Percentiles rank a stretch among this genome's conserved stretches.
Evolutionary conservation across 2,113 vertebrate genomes (phyloP).

Genomic region (Rhinichthys klamathensis): DNA sequence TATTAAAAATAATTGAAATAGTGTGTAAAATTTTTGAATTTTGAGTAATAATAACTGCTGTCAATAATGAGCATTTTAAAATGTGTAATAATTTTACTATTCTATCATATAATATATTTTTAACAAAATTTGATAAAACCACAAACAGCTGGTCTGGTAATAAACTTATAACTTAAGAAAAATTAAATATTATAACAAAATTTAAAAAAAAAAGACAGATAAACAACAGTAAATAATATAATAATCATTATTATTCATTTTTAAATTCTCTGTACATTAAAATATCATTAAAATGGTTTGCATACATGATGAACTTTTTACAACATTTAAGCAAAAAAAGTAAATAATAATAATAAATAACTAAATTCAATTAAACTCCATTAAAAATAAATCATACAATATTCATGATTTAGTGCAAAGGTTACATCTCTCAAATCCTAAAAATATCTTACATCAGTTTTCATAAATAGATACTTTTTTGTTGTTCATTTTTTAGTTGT

Average conservation of each 20-base stretch:
- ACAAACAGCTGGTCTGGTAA: background rate
- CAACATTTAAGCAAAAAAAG: background rate
- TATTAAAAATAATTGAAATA: background rate
- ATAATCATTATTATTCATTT: background rate
- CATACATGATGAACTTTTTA: background rate
- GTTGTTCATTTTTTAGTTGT: background rate
- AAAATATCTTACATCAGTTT: background rate
- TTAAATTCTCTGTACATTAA: background rate
- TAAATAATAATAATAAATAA: no score
- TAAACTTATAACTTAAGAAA: background rate
- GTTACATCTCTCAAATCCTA: background rate
- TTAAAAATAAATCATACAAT: background rate
- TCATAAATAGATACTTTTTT: constrained; percentile 1
- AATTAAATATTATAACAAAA: no score
- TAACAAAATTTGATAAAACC: background rate
- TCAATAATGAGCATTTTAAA: background rate
- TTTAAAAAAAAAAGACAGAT: background rate
- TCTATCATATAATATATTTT: no score
- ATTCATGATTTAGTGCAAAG: background rate
- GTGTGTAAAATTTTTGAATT: background rate
- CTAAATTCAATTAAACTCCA: background rate
- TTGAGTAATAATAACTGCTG: background rate
- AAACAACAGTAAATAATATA: background rate
- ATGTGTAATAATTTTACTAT: background rate
- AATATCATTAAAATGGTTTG: background rate